A percentile compares a stretch with the other conserved stretches of the same genome.
Evolutionary conservation across 1,140 invertebrate species (phyloP).

Genomic region (Lycorma delicatula): DNA sequence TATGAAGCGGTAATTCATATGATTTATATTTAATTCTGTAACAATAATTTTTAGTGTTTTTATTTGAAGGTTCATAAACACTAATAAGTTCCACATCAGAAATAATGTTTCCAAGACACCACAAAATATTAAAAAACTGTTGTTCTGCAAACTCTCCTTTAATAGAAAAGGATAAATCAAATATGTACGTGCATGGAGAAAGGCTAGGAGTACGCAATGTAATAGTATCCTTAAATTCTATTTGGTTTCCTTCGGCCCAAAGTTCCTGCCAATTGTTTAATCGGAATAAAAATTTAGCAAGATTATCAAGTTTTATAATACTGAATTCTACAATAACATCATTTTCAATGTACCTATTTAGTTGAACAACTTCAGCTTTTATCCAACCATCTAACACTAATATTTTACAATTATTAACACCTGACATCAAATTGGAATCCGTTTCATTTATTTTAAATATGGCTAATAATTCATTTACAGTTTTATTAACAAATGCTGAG

Average conservation of each 20-base stretch:
- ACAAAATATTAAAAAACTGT: conserved; percentile 34
- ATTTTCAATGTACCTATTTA: too few relatives aligned
- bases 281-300: conserved; percentile 12
- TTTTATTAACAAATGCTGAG: too few relatives aligned
- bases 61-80: conserved; percentile 31
- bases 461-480: too few relatives aligned
- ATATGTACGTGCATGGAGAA: conserved; percentile 32
- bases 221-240: background rate
- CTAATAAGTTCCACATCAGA: conserved; percentile 33
- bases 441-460: too few relatives aligned
- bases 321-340: too few relatives aligned
- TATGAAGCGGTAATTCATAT: conserved; percentile 33
- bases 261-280: conserved; percentile 21
- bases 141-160: conserved; percentile 25
- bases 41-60: conserved; percentile 33
- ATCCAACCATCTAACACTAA: background rate
- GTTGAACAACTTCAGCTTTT: too few relatives aligned
- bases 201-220: conserved; percentile 16
- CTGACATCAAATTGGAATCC: conserved; percentile 7
- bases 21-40: conserved; percentile 40
- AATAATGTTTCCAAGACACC: conserved; percentile 36
- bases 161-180: conserved; percentile 36
- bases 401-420: conserved; percentile 10
- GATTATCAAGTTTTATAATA: conserved; percentile 6
- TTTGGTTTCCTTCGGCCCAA: conserved; percentile 12